Conservation (phyloP, 1,140 invertebrate species). For the Andricus grossulariae region DNA sequence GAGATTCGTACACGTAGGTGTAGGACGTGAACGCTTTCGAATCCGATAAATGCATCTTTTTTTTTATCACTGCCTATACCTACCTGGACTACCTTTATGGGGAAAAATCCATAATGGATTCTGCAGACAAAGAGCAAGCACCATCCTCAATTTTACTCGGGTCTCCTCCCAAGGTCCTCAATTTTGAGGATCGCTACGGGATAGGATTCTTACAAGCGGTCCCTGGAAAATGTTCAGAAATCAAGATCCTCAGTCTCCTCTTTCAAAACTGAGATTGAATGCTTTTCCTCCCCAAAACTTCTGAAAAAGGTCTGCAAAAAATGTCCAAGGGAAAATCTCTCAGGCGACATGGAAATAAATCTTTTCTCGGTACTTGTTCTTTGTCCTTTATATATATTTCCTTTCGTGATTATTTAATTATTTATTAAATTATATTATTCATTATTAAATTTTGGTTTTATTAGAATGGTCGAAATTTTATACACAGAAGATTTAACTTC, state of each 20-base stretch:
- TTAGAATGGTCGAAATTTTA: too few species aligned
- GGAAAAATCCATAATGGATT: conserved; percentile 16
- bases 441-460: too few species aligned
- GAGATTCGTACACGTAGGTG: too few species aligned
- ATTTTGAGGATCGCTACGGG: conserved; percentile 24
- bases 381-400: too few species aligned
- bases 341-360: too few species aligned
- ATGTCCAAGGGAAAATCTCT: too few species aligned
- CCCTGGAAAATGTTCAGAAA: conserved; percentile 17
- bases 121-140: conserved; percentile 17
- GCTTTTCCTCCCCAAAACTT: not conserved
- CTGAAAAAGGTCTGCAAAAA: too few species aligned
- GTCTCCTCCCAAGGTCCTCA: conserved; percentile 1
- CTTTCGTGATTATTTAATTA: too few species aligned
- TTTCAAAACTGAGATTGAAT: not conserved
- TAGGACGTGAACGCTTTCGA: not conserved
- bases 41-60: not conserved
- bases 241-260: conserved; percentile 2
- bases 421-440: too few species aligned
- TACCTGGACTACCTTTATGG: conserved; percentile 19
- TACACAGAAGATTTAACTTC: too few species aligned
- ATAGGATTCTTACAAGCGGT: conserved; percentile 4
- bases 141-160: conserved; percentile 22
- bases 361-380: too few species aligned
- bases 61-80: conserved; percentile 11